Evolutionary conservation across 1,140 invertebrate species (phyloP).

Genomic region (Procambarus clarkii): DNA sequence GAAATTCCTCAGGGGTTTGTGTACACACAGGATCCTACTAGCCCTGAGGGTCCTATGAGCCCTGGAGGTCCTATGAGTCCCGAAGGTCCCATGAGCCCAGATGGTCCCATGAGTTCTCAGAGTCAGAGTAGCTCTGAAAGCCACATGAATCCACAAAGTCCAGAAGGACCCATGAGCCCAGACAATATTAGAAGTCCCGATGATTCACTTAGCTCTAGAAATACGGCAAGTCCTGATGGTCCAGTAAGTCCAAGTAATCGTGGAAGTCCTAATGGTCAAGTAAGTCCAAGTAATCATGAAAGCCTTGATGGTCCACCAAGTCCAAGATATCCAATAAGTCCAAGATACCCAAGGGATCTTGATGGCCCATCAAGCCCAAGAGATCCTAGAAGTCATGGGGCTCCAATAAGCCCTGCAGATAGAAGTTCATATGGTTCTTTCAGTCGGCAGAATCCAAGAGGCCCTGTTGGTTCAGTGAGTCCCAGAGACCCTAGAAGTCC

Average conservation of each 20-base stretch:
- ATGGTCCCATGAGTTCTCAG: not conserved
- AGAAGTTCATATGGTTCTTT: not conserved
- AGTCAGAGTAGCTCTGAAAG: not conserved
- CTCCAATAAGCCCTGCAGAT: not conserved
- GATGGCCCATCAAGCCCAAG: not conserved
- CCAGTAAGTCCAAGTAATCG: slow-evolving; percentile 29
- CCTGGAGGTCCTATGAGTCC: not conserved
- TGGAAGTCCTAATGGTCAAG: not conserved
- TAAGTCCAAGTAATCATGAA: not conserved
- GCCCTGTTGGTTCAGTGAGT: no score
- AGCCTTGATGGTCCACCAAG: slow-evolving; percentile 1
- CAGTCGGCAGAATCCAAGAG: not conserved
- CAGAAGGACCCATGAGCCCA: slow-evolving; percentile 33
- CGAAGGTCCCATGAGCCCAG: not conserved
- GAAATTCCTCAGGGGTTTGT: not conserved
- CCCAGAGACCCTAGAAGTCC: slow-evolving; percentile 14
- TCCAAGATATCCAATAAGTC: slow-evolving; percentile 13
- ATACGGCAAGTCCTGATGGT: not conserved
- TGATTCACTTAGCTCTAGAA: not conserved
- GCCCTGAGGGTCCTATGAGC: not conserved
- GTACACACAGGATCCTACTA: not conserved
- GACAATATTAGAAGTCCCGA: not conserved
- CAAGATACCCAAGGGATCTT: slow-evolving; percentile 12
- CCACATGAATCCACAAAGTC: slow-evolving; percentile 33
- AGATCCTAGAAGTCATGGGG: not conserved